These are phyloP conservation scores for Dioctria rufipes DNA, from an alignment of 2,888 invertebrate genomes.

Conservation along the genomic window DNA sequence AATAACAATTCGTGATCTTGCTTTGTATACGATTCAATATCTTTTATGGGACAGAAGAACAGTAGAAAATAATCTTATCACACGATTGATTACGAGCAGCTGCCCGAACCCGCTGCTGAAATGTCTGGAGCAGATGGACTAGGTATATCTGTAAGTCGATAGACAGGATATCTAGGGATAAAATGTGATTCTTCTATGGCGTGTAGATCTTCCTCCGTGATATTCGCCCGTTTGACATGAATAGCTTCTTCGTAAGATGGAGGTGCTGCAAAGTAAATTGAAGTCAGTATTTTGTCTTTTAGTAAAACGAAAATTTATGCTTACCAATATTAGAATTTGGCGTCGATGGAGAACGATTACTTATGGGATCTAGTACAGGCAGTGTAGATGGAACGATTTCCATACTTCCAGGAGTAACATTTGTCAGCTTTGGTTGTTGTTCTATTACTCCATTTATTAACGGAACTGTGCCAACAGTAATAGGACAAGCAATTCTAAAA, in stretches of 20 bases:
- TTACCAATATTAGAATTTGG: conserved; percentile 55
- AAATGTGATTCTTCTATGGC: conserved; percentile 64
- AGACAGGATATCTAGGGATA: conserved; percentile 69
- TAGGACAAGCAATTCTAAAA: conserved; percentile 66
- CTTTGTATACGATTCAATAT: too few relatives aligned
- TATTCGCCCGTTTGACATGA: conserved; percentile 66
- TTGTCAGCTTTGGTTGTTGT: conserved; percentile 61
- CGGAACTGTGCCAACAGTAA: conserved; percentile 70
- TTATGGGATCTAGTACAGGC: not conserved
- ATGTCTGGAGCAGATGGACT: conserved; percentile 5
- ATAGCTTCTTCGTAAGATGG: conserved; percentile 70
- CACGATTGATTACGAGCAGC: too few relatives aligned
- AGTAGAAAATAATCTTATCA: too few relatives aligned
- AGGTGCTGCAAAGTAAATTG: conserved; percentile 64
- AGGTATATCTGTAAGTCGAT: conserved; percentile 64
- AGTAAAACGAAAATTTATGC: not conserved
- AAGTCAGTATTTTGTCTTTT: not conserved
- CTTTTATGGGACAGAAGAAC: too few relatives aligned
- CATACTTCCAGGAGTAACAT: not conserved
- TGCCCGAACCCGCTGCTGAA: not conserved
- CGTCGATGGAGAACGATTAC: not conserved
- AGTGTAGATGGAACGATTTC: not conserved
- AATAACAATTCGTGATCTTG: too few relatives aligned
- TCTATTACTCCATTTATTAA: conserved; percentile 61
- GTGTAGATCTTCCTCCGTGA: conserved; percentile 65